Base-by-base conservation (phyloP, 2,888 invertebrate species). In the Tenthredo notha region DNA sequence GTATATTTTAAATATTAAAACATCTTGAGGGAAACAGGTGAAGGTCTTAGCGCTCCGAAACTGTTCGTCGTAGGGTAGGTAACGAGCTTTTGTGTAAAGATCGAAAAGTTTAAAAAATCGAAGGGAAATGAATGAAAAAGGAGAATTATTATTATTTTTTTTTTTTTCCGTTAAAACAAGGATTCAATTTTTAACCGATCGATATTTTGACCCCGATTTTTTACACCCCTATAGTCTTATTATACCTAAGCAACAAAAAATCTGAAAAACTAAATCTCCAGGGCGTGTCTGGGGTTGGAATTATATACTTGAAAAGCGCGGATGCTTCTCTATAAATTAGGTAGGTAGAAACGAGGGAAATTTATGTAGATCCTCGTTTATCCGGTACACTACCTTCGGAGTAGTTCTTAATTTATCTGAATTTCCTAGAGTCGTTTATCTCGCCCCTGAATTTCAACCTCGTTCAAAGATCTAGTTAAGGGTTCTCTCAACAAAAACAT, bases 311-410 rank as follows among this genome's bases (percentile, higher is more conserved):
- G 25, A 75, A 75, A n/a, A 12, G 67, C 15, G 18, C 15, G 33
- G 25, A 7, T 33, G 10, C 67, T 33, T 50, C 47, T 47, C 50
- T 50, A 50, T 75, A 75, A 77, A 77, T 77, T 77, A 77, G 29
- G 15, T 29, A 33, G 50, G 47, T 15, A 47, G 50, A 33, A 77
- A 54, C 77, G 77, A 54, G 77, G 50, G 2, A 54, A 77, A 50
- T 54, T 29, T 50, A 77, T 77, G 77, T 77, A 50, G 77, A 77
- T 77, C 77, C 77, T 54, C 50, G 77, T 77, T 77, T 50, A 50
- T 77, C 77, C 70, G 12, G 77, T 43, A 43, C 40, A 43, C 43
- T 43, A 54, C 54, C 54, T 61, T 61, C 61, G 10, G 61, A 61
- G 25, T 61, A 25, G 61, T 61, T 61, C 61, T 61, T 61, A 61